These are phyloP conservation scores for Rotaria macrura DNA, from an alignment of 2,888 invertebrate species.

Conservation along the genomic window DNA sequence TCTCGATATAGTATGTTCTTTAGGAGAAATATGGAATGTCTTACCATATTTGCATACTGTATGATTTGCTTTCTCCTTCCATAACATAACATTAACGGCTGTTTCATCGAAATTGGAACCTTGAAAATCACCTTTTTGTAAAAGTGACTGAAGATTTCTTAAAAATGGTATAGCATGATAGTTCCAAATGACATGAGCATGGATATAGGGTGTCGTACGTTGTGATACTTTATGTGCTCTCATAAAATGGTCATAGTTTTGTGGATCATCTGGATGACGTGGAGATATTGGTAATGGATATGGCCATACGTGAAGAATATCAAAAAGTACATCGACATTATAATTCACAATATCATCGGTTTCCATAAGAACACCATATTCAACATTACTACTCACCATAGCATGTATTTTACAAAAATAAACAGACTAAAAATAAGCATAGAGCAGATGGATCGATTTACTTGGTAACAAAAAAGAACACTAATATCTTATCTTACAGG, in stretches of 20 bases:
- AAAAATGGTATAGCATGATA: background rate
- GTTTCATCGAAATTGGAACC: background rate
- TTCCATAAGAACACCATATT: conserved; percentile 9
- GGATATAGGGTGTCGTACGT: background rate
- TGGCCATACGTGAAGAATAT: background rate
- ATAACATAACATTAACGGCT: background rate
- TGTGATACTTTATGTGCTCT: background rate
- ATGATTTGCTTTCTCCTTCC: background rate
- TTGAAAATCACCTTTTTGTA: background rate
- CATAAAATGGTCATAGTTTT: background rate
- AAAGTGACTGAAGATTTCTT: background rate
- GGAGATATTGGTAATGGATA: background rate
- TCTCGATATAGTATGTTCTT: no score
- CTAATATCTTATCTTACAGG: background rate
- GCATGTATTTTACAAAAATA: background rate
- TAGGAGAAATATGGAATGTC: no score
- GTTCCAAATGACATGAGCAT: background rate
- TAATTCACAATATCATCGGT: conserved; percentile 10
- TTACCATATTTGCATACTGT: conserved; percentile 11
- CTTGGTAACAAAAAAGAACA: no score
- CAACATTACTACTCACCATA: background rate
- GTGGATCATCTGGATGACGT: background rate
- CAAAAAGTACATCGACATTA: background rate
- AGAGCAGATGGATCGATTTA: no score
- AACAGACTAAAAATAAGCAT: background rate